Evolutionary conservation across 2,113 vertebrate genomes (phyloP), one percentile per base, ranked within the genome.

Genomic region (Urocolius indicus): DNA sequence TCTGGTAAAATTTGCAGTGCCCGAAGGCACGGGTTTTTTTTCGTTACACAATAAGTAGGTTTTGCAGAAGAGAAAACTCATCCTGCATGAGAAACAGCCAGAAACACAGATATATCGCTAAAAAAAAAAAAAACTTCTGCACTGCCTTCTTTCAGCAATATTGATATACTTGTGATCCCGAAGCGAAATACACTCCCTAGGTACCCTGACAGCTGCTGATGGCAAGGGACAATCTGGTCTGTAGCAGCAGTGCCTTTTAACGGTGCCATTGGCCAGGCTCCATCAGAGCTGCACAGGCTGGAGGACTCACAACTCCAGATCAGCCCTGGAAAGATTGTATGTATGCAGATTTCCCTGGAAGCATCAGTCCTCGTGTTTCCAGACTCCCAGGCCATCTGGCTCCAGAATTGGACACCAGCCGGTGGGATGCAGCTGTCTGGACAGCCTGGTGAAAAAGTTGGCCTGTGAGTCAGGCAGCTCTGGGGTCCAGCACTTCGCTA

Each of bases 311-410:
- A 73, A 65, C 54, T 73, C 79, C 2, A 5, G 76, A 67, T 55
- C 90, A 69, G 88, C 76, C 88, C 88, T 93, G 91, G 88, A 84
- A 90, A 88, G 16, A 32, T 46, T 71, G 68, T 19, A 0, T 0
- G 34, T 59, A 16, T 51, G 43, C 92, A 90, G 94, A 96, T 86
- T 90, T 83, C 63, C 88, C 89, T 90, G 95, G 67, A 88, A 97
- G 30, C 1, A 1, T 59, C 10, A 2, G 3, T 32, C 24, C 38
- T 10, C 1, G 0, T 43, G 71, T 55, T 88, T 89, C 51, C 90
- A 81, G 85, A 3, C 62, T 90, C 75, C 54, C 67, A 58, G 86
- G 45, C 96, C 95, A 95, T 96, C 94, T 94, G 95, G 72, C 88
- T 96, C 54, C 78, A 71, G 38, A 63, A 75, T 94, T 11, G 19